These are phyloP conservation scores for Erinaceus europaeus DNA, from an alignment of 2,113 vertebrate species.

Conservation along the genomic window DNA sequence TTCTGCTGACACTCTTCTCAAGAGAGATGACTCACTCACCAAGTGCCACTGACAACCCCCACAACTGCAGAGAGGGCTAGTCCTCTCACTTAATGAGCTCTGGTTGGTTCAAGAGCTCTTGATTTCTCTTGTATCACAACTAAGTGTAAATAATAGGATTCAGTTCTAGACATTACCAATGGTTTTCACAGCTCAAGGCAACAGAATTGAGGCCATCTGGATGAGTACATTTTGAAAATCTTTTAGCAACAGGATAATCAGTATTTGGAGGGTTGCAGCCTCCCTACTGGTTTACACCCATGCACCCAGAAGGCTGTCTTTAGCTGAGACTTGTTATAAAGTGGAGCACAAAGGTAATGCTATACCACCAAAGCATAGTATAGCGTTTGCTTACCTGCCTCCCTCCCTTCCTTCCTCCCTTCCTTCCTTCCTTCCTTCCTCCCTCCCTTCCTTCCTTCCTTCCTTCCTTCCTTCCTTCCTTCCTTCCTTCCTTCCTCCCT, in stretches of 20 bases:
- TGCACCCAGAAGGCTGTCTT: background rate
- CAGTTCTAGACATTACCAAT: background rate
- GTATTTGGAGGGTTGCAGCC: background rate
- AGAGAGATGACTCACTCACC: background rate
- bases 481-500: too few species aligned
- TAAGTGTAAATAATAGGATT: background rate
- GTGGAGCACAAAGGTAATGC: background rate
- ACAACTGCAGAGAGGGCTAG: background rate
- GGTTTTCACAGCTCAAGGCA: background rate
- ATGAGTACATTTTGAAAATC: constrained; percentile 21
- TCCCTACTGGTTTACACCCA: background rate
- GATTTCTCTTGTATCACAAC: background rate
- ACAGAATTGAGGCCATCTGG: background rate
- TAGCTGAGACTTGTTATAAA: background rate
- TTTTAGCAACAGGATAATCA: background rate
- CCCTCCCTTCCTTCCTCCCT: background rate
- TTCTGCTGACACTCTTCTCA: too few species aligned
- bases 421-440: too few species aligned
- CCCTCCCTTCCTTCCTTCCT: too few species aligned
- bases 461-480: too few species aligned
- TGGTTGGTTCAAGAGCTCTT: background rate
- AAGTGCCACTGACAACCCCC: rapidly evolving
- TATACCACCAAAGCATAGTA: background rate
- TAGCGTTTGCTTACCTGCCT: background rate
- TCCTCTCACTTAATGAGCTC: background rate